Evolutionary conservation across 2,888 invertebrate species (phyloP), one percentile per base, ranked within the genome.

Genomic region (Philereme vetulata): DNA sequence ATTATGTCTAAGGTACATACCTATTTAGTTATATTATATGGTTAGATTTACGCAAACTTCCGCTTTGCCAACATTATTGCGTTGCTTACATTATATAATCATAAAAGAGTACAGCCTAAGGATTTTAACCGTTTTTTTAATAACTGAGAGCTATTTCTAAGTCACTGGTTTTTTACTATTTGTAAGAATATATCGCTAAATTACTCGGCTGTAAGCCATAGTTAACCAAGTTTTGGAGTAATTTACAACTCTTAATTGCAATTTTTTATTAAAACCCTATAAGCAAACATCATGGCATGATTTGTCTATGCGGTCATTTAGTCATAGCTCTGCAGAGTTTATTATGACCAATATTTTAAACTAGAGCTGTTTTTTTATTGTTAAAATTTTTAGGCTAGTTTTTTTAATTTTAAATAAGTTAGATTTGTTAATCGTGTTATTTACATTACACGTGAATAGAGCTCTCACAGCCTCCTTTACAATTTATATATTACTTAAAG

Each of bases 331-430:
- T 88, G 75, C 92, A 91, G 91, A 85, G 58, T 82, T 88, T 55
- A 86, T 88, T 76, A 87, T 84, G 90, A 90, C 91, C 90, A 91
- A 90, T 91, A 85, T 86, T 86, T 69, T 90, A 85, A 86, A 84
- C 75, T 79, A 80, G 81, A 88, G 79, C 81, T 82, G 84, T 88
- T 86, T 82, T 78, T 87, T 87, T 86, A 89, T 89, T 90, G 92
- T 92, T 92, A 92, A 91, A 91, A 91, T 89, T 86, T 91, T 91
- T 92, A 91, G 92, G 91, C 90, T 92, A 92, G 89, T 85, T 90
- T 91, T 90, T 91, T 88, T 90, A 89, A 46, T 87, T 91, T 87
- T 78, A 78, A 77, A 85, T 92, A 92, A 91, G 90, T 91, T 91
- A 92, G 91, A 85, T 91, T 91, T 88, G 90, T 92, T 91, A 92